Base-by-base conservation (phyloP, 2,113 vertebrate species). In the Pica pica region DNA sequence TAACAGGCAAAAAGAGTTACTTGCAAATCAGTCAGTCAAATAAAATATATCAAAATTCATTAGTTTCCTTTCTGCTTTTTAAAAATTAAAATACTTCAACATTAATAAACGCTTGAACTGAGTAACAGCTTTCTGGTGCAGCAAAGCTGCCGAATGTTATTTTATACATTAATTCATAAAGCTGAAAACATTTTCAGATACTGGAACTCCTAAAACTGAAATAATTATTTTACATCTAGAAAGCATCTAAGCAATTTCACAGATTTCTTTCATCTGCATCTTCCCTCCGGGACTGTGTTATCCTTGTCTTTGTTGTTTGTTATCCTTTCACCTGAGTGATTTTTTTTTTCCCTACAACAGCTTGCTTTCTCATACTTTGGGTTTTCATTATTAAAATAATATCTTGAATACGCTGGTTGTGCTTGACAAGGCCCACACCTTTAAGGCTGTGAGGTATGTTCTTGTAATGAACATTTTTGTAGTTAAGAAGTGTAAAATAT, bases 351-450 rank as follows among this genome's bases (percentile, higher is more conserved):
- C 75, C 82, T 50, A 78, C 47, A 79, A 83, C 50, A 94, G 47
- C 83, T 96, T 97, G 53, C 77, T 95, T 97, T 97, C 90, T 97
- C 93, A 94, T 97, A 94, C 76, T 83, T 97, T 90, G 69, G 90
- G 56, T 71, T 98, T 98, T 96, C 90, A 89, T 96, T 97, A 94
- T 96, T 97, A 95, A 96, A 97, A 94, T 97, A 97, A 52, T 92
- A 86, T 78, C 94, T 91, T 96, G 93, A 97, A 60, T 97, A 52
- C 46, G 94, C 75, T 93, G 79, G 17, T 97, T 97, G 95, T 95
- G 96, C 93, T 98, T 95, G 93, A 89, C 94, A 97, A 96, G 83
- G 89, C 79, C 89, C 91, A 49, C 83, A 52, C 65, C 80, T 93
- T 93, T 85, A 94, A 91, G 91, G 68, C 84, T 93, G 68, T 95